Evolutionary conservation across 2,797 vertebrate genomes (phyloP), one percentile per base, ranked within the genome.

Genomic region (Darevskia mixta): DNA sequence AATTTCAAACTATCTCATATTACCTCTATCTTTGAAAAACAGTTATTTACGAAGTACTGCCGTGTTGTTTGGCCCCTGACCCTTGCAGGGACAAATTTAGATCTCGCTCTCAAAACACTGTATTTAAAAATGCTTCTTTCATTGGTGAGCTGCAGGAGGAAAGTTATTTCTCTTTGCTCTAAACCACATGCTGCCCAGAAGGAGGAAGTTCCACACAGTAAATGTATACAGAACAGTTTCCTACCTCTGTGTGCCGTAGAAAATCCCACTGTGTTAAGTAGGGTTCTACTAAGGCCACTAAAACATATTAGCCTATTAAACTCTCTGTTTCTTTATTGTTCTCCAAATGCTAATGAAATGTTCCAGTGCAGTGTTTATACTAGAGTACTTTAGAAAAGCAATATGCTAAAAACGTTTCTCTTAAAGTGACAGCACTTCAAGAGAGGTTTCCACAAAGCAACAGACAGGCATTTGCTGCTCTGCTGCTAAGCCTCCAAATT

Each of bases 251-350:
- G 88, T 91, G 93, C 80, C 93, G 83, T 83, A 96, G 92, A 96
- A 96, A 96, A 94, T 94, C 95, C 94, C 91, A 95, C 96, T 95
- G 95, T 90, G 94, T 94, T 96, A 96, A 96, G 91, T 96, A 94
- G 95, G 88, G 95, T 91, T 93, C 93, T 90, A 95, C 94, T 90
- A 96, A 95, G 91, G 81, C 92, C 92, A 96, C 94, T 96, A 95
- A 94, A 95, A 93, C 87, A 89, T 91, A 96, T 95, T 94, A 97
- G 89, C 90, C 91, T 95, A 94, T 95, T 95, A 96, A 94, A 93
- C 93, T 87, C 92, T 88, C 89, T 85, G 91, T 94, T 95, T 90
- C 91, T 86, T 95, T 89, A 92, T 93, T 96, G 92, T 96, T 96
- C 92, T 96, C 95, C 92, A 95, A 97, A 96, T 91, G 88, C 90